Evolutionary conservation across 2,113 vertebrate genomes (phyloP), one percentile per base, ranked within the genome.

Genomic region (Tachuris rubrigastra): DNA sequence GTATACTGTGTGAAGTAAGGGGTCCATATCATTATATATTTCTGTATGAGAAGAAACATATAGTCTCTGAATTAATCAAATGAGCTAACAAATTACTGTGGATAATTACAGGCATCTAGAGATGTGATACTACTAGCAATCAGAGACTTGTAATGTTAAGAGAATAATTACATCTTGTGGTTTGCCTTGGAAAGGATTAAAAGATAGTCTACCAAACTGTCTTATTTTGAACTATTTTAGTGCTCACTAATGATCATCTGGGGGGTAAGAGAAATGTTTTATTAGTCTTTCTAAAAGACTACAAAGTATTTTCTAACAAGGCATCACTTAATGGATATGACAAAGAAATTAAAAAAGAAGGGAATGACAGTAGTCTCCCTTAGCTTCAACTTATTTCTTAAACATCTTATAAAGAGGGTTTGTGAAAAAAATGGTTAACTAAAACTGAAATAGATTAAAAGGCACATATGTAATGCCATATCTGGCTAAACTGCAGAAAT

Each of bases 61-160:
- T 58, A 65, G 33, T 60, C 58, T 81, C 68, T 84, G 69, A 95
- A 97, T 97, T 96, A 97, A 96, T 96, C 87, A 97, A 91, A 95
- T 94, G 91, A 96, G 96, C 78, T 92, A 74, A 90, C 30, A 96
- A 97, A 97, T 97, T 92, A 69, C 94, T 95, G 42, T 60, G 46
- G 85, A 88, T 98, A 98, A 97, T 98, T 98, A 77, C 49, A 94
- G 62, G 63, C 84, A 96, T 95, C 93, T 88, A 95, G 84, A 97
- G 87, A 97, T 96, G 77, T 94, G 89, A 88, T 87, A 65, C 47
- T 95, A 89, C 63, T 94, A 90, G 90, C 55, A 97, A 97, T 96
- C 91, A 97, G 73, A 92, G 66, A 83, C 85, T 85, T 89, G 27
- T 93, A 89, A 95, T 77, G 41, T 14, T 93, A 80, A 59, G 60